Evolutionary conservation across 2,888 invertebrate species (phyloP).

Genomic region (Nesidiocoris tenuis): DNA sequence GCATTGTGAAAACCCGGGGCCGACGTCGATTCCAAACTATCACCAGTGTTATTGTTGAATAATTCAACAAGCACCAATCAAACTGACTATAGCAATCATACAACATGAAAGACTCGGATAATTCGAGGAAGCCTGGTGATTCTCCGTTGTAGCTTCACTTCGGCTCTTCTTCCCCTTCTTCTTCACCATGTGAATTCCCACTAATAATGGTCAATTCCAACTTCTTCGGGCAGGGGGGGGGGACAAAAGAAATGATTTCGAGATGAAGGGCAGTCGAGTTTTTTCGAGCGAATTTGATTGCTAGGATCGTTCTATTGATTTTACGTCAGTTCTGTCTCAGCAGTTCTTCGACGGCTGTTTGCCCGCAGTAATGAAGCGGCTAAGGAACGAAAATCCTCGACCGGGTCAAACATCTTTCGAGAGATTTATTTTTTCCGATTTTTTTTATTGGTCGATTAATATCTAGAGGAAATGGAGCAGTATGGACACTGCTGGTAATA

Average conservation of each 20-base stretch:
- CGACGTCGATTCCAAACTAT: neutral
- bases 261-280: neutral
- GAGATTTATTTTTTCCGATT: too few species aligned
- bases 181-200: neutral
- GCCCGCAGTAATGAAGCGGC: neutral
- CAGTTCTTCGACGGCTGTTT: neutral
- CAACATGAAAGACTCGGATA: neutral
- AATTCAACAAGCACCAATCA: neutral
- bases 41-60: neutral
- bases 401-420: too few species aligned
- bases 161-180: neutral
- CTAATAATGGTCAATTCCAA: neutral
- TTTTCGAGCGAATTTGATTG: neutral
- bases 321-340: neutral
- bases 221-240: neutral
- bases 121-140: neutral
- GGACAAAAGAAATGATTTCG: neutral
- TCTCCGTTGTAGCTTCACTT: neutral
- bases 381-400: too few species aligned
- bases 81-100: neutral
- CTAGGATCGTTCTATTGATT: neutral
- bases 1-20: neutral
- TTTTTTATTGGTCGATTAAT: too few species aligned
- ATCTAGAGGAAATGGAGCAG: too few species aligned
- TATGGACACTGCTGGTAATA: too few species aligned